These are phyloP conservation scores for Gasterosteus aculeatus DNA, from an alignment of 2,113 vertebrate species.

Conservation along the genomic window DNA sequence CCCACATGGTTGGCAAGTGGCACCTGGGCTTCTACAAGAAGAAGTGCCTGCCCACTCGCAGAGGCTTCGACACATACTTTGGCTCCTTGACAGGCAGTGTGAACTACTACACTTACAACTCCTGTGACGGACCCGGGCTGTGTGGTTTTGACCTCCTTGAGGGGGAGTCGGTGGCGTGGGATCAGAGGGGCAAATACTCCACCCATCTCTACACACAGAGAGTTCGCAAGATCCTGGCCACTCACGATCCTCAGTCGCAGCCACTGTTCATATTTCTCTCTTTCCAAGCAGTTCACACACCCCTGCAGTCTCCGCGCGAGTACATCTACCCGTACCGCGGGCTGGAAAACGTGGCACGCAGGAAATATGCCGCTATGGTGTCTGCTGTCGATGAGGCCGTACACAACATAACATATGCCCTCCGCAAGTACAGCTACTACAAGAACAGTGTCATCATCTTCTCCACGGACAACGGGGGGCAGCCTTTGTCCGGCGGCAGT, in stretches of 20 bases:
- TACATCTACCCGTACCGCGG: constrained; percentile 92
- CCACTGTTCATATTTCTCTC: constrained; percentile 96
- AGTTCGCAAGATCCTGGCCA: constrained; percentile 90
- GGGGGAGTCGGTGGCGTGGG: constrained; percentile 92
- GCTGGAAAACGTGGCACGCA: constrained; percentile 89
- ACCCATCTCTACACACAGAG: constrained; percentile 93
- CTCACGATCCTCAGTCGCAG: constrained; percentile 84
- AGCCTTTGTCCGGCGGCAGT: constrained; percentile 94
- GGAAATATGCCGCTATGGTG: constrained; percentile 96
- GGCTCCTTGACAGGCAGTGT: constrained; percentile 95
- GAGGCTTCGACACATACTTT: constrained; percentile 95
- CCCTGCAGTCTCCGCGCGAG: constrained; percentile 91
- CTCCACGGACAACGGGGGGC: constrained; percentile 95
- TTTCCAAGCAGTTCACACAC: constrained; percentile 96
- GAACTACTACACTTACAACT: constrained; percentile 95
- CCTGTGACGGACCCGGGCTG: constrained; percentile 89
- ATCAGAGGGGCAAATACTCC: constrained; percentile 91
- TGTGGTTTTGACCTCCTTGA: constrained; percentile 96
- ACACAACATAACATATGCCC: constrained; percentile 92
- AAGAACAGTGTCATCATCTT: constrained; percentile 94
- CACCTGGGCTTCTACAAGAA: constrained; percentile 98
- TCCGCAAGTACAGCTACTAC: constrained; percentile 95
- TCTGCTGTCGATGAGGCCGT: constrained; percentile 95
- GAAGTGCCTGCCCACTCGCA: constrained; percentile 93
- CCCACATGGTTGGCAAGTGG: constrained; percentile 99